Evolutionary conservation across 1,140 invertebrate genomes (phyloP), one percentile per base, ranked within the genome.

Genomic region (Neotoxoptera formosana): DNA sequence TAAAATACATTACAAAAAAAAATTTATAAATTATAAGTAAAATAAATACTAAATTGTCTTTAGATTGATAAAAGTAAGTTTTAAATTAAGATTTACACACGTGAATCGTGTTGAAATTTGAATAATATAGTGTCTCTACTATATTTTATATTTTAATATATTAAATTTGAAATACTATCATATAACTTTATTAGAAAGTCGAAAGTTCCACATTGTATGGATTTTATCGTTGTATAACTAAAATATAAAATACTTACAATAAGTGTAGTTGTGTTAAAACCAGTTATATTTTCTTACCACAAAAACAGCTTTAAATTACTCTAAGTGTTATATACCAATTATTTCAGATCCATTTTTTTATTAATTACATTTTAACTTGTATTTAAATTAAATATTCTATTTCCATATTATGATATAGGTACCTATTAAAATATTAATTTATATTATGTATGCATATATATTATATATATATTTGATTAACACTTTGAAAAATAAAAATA

Each of bases 231-330:
- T 88, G 84, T 47, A 86, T 86, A 86, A 84, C 86, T 34, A 20
- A 88, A 51, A 48, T 47, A 30, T 48, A 30, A 48, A 11, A 2
- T n/a, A 34, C 3, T 4, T 88, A 51, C 21, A 41, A 41, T 4
- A 41, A 41, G 41, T 41, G 41, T 2, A 88, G 47, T 21, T 21
- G 7, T 36, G 51, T 53, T 21, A 88, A 53, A 88, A 88, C 48
- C 86, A 88, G 86, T 88, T 88, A 51, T 51, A 51, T 88, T 36
- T 88, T 88, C 86, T 20, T 51, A 88, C n/a, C n/a, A 34, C 48
- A 36, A 88, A 87, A 88, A 53, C 48, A 36, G 47, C 30, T 47
- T 47, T 48, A 87, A 48, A 87, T n/a, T 87, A 47, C 45, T 87
- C 14, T 48, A 87, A 36, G 25, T 84, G 9, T 41, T 84, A 84